Base-by-base conservation (phyloP, 2,113 vertebrate species). In the Microcebus lehilahytsara region DNA sequence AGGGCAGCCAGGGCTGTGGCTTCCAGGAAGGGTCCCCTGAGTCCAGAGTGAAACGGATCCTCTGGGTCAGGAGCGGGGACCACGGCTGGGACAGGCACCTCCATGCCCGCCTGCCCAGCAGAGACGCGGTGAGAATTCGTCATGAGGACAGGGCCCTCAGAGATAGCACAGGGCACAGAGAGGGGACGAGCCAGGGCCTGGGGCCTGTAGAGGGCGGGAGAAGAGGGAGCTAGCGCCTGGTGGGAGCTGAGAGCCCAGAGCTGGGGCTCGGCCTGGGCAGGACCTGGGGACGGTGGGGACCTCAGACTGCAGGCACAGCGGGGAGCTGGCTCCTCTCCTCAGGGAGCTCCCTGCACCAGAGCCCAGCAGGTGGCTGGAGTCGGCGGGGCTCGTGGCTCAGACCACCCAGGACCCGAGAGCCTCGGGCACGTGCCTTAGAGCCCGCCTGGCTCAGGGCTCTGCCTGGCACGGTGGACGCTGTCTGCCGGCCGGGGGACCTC, bases 101-200 rank as follows among this genome's bases (percentile, higher is more conserved):
- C 71, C 42, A 8, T 27, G 23, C 71, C 42, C 27, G 2, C 12
- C 40, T 14, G 71, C 40, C 71, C 71, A 27, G 71, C 25, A 25
- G 6, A 13, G 71, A 74, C 1, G 0, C 71, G n/a, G 22, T 40
- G 22, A 25, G 22, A 72, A 6, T 8, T 2, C 10, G 3, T 27
- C 3, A 12, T 12, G 13, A 42, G 23, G 40, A 27, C 11, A 8
- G 25, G 23, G 40, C 23, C 71, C 71, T 14, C 40, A 40, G 40
- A 6, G 40, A 9, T 13, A 4, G 40, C 0, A 16, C 6, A 13
- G 71, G 37, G 12, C 71, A 27, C 37, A 42, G 23, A 23, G 69
- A 23, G 69, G 69, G 10, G 22, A 40, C 9, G 23, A 22, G 19
- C 69, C 69, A 72, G 69, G 69, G 10, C 22, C 69, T 19, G n/a